Conservation (phyloP, 1,140 invertebrate species). For the Wiebesia pumilae region DNA sequence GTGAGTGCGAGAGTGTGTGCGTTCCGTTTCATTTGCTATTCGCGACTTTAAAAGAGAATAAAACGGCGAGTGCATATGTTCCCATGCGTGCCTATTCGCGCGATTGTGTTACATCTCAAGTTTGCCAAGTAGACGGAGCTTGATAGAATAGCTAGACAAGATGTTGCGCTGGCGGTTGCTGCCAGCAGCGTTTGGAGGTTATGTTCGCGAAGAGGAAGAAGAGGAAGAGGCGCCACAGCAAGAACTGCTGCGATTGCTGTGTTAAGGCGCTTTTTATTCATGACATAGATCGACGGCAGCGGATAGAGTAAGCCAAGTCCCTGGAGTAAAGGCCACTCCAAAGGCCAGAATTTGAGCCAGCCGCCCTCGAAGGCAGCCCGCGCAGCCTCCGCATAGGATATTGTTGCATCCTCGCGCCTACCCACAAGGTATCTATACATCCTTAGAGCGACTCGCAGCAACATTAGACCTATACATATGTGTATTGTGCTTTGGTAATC, state of each 20-base stretch:
- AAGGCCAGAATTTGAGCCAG: not conserved
- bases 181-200: constrained; percentile 41
- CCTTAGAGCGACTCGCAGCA: not conserved
- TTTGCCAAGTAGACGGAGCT: not conserved
- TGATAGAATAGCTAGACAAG: not conserved
- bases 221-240: constrained; percentile 5
- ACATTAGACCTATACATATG: not conserved
- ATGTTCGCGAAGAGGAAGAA: constrained; percentile 27
- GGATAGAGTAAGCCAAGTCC: not conserved
- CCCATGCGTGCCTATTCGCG: too few relatives aligned
- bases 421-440: not conserved
- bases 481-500: not conserved
- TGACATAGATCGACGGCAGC: not conserved
- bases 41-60: not conserved
- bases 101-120: not conserved
- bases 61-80: not conserved
- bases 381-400: not conserved
- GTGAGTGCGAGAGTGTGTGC: not conserved
- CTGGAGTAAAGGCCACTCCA: not conserved
- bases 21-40: not conserved
- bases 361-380: not conserved
- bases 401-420: not conserved
- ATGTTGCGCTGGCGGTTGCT: constrained; percentile 28
- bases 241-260: not conserved
- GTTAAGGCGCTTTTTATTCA: not conserved